Evolutionary conservation across 2,888 invertebrate genomes (phyloP), one percentile per base, ranked within the genome.

Genomic region (Nezara viridula): DNA sequence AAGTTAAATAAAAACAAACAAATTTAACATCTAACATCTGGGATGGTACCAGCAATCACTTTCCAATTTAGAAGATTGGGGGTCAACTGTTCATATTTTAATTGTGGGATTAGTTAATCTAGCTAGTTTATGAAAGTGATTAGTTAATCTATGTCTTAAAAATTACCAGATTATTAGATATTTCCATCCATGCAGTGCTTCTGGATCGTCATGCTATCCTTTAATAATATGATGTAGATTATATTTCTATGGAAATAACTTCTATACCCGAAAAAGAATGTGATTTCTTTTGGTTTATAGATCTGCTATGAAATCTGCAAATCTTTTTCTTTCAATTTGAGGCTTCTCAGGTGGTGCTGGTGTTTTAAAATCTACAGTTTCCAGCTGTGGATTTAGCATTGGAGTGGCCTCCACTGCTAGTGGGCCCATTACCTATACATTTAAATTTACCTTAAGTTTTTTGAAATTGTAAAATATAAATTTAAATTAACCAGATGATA

Each of bases 391-490:
- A n/a, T 81, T 81, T n/a, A 81, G 9, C 44, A 81, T 81, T 44
- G 81, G 81, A 1, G 0, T 24, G 0, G 81, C 7, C 16, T 81
- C 81, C 24, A 44, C 14, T n/a, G 44, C 44, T 10, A 81, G 40
- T n/a, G 81, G 81, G 19, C 81, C 81, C 44, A 81, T 44, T 12
- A 81, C 81, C 81, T 81, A 37, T 47, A n/a, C 12, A 81, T 81
- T 24, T 7, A 77, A 73, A 44, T 40, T 77, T 21, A 73, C 9
- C 55, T 55, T 55, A 24, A n/a, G n/a, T 55, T 55, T n/a, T 2
- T 55, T 55, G 1, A 55, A n/a, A 55, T n/a, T 1, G 12, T 55
- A 7, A 55, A 55, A 55, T 55, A n/a, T 21, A n/a, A n/a, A 2
- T 49, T 9, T 49, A 7, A 49, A 49, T 14, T 49, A 49, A 49